phyloP scores from a whole-genome alignment of 2,113 vertebrate species.

The Empidonax traillii region DNA sequence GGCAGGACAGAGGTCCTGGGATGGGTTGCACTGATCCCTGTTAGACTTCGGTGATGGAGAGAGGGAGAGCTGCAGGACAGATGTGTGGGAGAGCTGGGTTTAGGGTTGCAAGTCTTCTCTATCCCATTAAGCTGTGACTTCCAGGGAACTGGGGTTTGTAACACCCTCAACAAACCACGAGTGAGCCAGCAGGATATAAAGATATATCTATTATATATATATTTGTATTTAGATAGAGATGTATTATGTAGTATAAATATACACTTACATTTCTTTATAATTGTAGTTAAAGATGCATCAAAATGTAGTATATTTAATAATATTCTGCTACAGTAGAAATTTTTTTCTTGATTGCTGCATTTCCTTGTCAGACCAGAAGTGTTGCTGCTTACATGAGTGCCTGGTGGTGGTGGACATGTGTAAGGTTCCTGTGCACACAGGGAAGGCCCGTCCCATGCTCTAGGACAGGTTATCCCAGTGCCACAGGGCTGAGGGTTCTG shows the following conservation, averaged over 20 bases:
- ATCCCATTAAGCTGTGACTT: not conserved
- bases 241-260: not conserved
- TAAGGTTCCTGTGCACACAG: not conserved
- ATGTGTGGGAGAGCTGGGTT: not conserved
- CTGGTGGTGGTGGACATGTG: not conserved
- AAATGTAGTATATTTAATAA: not conserved
- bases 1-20: not conserved
- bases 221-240: not conserved
- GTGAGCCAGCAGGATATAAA: not conserved
- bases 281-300: not conserved
- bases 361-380: not conserved
- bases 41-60: not conserved
- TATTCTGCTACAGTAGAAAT: too few relatives aligned
- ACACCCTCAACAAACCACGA: not conserved
- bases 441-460: not conserved
- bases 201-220: not conserved
- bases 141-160: not conserved
- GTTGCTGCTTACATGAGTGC: not conserved
- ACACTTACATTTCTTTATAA: not conserved
- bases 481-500: not conserved
- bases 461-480: not conserved
- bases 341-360: not conserved
- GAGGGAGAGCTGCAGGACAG: not conserved
- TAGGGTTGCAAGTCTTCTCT: not conserved
- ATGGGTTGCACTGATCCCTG: accelerated